Conservation (phyloP, 2,113 vertebrate genomes). For the Pagrus major region DNA sequence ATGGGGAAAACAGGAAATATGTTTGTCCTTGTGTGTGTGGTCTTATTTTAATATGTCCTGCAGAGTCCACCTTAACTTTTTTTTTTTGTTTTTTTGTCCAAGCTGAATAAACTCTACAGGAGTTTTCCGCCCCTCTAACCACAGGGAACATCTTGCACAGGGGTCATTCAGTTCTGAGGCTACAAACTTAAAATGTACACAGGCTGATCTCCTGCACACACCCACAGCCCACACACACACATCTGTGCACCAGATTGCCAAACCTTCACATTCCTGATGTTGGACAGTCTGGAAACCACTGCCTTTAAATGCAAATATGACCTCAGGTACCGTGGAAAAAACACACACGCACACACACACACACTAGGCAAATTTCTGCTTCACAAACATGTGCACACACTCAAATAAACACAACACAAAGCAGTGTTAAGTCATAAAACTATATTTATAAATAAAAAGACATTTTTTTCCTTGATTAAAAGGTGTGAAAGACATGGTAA, state of each 20-base stretch:
- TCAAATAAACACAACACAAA: conserved; percentile 41
- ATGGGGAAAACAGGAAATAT: background rate
- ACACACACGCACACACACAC: background rate
- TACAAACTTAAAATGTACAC: conserved; percentile 32
- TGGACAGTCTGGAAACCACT: conserved; percentile 52
- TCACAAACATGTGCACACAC: background rate
- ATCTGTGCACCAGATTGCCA: conserved; percentile 69
- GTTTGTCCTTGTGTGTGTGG: conserved; percentile 1
- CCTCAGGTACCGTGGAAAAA: conserved; percentile 18
- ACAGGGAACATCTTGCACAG: conserved; percentile 39
- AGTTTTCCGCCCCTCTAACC: background rate
- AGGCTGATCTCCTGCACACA: conserved; percentile 38
- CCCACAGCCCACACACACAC: conserved; percentile 52
- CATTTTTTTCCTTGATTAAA: conserved; percentile 79
- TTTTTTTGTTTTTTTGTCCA: conserved; percentile 21
- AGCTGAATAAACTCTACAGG: conserved; percentile 8
- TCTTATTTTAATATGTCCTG: conserved; percentile 17
- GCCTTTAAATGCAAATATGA: conserved; percentile 67
- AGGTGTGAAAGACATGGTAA: conserved; percentile 81
- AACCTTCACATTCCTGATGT: conserved; percentile 69
- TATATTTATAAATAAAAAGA: conserved; percentile 97
- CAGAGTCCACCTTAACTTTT: background rate
- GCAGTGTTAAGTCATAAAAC: conserved; percentile 88
- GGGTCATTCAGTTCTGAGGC: conserved; percentile 36
- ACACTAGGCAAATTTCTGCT: background rate